A percentile compares a stretch with the other conserved stretches of the same genome.
Evolutionary conservation across 2,888 invertebrate species (phyloP).

Genomic region (Cosmia pyralina): DNA sequence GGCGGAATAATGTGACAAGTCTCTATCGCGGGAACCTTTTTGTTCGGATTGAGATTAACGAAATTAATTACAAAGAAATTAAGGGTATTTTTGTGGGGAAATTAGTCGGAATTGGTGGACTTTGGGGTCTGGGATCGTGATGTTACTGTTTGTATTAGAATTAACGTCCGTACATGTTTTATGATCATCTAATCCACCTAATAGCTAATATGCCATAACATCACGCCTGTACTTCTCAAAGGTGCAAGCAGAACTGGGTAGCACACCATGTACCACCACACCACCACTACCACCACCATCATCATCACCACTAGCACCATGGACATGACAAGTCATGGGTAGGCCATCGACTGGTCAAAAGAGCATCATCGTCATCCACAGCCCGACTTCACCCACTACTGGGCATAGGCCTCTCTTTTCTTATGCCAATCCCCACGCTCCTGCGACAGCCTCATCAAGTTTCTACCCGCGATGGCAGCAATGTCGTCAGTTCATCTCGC

Average conservation of each 20-base stretch:
- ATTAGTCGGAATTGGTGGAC: background rate
- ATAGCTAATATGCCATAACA: background rate
- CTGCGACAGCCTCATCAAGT: no score
- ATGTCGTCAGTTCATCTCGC: no score
- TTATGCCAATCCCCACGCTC: no score
- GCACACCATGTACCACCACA: no score
- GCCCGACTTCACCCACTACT: no score
- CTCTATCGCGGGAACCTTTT: constrained; percentile 47
- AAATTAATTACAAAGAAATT: constrained; percentile 53
- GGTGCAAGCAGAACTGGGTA: background rate
- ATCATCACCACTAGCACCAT: no score
- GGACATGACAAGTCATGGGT: no score
- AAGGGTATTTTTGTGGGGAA: background rate
- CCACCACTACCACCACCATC: no score
- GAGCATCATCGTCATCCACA: no score
- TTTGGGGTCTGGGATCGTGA: background rate
- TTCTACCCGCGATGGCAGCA: no score
- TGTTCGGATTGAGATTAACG: constrained; percentile 47
- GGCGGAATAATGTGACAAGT: constrained; percentile 60
- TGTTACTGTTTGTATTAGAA: background rate
- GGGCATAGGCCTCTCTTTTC: no score
- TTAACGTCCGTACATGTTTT: background rate
- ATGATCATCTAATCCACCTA: background rate
- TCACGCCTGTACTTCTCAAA: background rate
- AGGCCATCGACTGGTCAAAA: no score